phyloP scores from a whole-genome alignment of 2,113 vertebrate species.

The Zapornia atra region DNA sequence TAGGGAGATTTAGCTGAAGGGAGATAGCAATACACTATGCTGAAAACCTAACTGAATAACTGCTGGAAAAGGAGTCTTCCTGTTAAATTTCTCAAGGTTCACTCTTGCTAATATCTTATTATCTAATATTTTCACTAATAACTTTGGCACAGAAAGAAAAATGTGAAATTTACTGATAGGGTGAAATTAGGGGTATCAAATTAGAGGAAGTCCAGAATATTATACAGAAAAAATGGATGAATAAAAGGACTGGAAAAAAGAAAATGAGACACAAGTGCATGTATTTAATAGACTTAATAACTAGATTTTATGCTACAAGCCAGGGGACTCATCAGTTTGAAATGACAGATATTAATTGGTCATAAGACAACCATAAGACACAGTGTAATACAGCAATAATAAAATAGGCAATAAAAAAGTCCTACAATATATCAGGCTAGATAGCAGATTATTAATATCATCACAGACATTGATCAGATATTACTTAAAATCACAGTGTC shows the following conservation, averaged over 20 bases:
- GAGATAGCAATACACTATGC: background rate
- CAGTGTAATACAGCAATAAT: background rate
- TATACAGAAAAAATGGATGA: background rate
- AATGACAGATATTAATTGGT: background rate
- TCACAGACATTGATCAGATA: background rate
- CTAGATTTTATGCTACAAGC: background rate
- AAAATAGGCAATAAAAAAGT: background rate
- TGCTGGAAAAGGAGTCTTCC: background rate
- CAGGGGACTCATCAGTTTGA: background rate
- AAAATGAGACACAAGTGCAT: background rate
- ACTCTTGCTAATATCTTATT: background rate
- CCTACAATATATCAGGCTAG: background rate
- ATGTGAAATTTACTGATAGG: background rate
- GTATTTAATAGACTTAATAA: background rate
- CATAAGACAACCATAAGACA: background rate
- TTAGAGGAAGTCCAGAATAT: background rate
- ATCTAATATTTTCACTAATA: background rate
- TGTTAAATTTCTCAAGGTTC: background rate
- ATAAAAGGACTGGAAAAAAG: background rate
- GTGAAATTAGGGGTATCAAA: background rate
- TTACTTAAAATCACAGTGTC: background rate
- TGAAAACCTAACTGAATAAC: fast-evolving
- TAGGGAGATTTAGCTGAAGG: background rate
- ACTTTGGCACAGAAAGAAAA: background rate
- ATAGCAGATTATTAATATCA: background rate